Base-by-base conservation (phyloP, 2,113 vertebrate genomes). In the Spheniscus mendiculus region DNA sequence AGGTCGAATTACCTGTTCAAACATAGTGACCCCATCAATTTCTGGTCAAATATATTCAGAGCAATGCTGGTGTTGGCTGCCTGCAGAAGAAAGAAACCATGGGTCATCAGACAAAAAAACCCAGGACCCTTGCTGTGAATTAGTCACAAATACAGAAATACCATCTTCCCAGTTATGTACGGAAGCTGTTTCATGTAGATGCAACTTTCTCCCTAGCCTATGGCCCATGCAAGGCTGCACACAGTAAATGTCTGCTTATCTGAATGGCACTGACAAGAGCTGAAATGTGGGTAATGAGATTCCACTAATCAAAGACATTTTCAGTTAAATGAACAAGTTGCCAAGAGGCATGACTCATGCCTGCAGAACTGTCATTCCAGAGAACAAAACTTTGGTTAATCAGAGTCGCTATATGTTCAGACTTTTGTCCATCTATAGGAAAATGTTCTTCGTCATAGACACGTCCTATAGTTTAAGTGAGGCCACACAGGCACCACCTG, bases 21-120 rank as follows among this genome's bases (percentile, higher is more conserved):
- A 92, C 98, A 98, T 9, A 98, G 93, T 0, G 98, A 98, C 49
- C 97, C 97, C 84, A 98, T 78, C 90, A 98, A 27, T 77, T 96
- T 98, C 80, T 98, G 96, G 94, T 98, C 97, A 96, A 98, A 92
- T 92, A 98, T 93, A 69, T 94, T 98, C 93, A 98, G 90, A 79
- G 96, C 84, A 49, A 98, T 97, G 55, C 93, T 97, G 89, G 96
- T 97, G 70, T 96, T 98, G 70, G 98, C 98, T 65, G 96, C 78
- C 98, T 98, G 96, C 27, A 70, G 87, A 95, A 59, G 45, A 95
- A 55, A 90, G 90, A 95, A 93, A 59, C 13, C 10, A 23, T 8
- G 69, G 18, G 26, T 97, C 95, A 96, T 44, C n/a, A 56, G 27
- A 59, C 13, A 62, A 32, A 16, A 77, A 38, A 76, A 47, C 0